A percentile compares a stretch with the other conserved stretches of the same genome.
These are phyloP conservation scores for Leistus spinibarbis DNA, from an alignment of 2,888 invertebrate genomes.

Conservation along the genomic window DNA sequence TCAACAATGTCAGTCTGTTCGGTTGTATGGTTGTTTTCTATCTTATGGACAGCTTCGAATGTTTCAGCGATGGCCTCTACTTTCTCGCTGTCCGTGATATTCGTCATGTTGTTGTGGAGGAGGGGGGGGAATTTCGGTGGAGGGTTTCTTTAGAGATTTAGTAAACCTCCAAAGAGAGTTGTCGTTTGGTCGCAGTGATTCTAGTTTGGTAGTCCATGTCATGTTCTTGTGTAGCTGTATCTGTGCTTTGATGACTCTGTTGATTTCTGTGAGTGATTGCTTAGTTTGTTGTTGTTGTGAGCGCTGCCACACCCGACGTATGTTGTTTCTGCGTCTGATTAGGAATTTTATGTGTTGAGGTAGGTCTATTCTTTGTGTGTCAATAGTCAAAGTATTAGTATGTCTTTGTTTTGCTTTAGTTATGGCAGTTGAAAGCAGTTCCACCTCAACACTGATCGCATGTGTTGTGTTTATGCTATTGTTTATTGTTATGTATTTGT, in stretches of 20 bases:
- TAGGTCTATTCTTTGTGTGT: no score
- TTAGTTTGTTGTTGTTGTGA: not conserved
- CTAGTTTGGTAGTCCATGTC: no score
- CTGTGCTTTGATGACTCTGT: constrained; percentile 13
- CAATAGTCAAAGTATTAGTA: no score
- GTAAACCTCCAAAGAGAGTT: constrained; percentile 23
- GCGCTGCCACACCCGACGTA: no score
- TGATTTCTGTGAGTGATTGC: not conserved
- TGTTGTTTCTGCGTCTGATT: no score
- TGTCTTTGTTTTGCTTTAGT: not conserved
- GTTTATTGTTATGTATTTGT: constrained; percentile 18
- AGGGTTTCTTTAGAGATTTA: constrained; percentile 6
- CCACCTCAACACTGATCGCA: not conserved
- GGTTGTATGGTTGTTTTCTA: not conserved
- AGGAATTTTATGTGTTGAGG: no score
- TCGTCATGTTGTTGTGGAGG: not conserved
- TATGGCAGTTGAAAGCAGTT: not conserved
- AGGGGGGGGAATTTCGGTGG: not conserved
- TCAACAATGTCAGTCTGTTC: not conserved
- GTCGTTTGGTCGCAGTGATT: constrained; percentile 30
- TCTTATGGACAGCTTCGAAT: not conserved
- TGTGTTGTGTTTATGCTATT: not conserved
- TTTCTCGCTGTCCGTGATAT: not conserved
- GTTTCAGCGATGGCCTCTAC: not conserved
- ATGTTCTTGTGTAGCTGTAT: no score